Conservation (phyloP, 2,888 invertebrate species). For the Hyposoter dolosus region DNA sequence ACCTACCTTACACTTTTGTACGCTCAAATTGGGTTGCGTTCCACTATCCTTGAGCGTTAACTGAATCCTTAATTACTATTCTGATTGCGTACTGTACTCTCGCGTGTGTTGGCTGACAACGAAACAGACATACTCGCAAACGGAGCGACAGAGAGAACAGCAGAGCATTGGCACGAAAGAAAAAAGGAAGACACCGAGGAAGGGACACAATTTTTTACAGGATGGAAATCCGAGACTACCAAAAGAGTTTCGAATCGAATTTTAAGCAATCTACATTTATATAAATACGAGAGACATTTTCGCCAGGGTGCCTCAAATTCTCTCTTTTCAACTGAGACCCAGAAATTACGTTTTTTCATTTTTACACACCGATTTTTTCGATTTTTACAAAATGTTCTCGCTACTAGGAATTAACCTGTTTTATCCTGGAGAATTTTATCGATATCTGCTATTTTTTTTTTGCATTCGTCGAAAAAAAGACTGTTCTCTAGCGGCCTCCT, state of each 20-base stretch:
- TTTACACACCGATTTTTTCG: background rate
- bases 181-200: background rate
- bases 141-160: background rate
- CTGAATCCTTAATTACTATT: conserved; percentile 83
- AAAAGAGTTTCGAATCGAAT: conserved; percentile 44
- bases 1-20: conserved; percentile 78
- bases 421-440: background rate
- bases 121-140: conserved; percentile 2
- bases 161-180: background rate
- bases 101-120: conserved; percentile 32
- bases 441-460: background rate
- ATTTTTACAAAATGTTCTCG: background rate
- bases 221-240: conserved; percentile 13
- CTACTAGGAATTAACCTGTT: background rate
- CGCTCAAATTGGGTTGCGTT: conserved; percentile 81
- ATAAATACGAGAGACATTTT: background rate
- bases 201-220: conserved; percentile 13
- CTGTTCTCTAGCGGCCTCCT: background rate
- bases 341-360: background rate
- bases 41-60: conserved; percentile 79
- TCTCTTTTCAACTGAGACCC: background rate
- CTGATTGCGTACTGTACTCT: conserved; percentile 76
- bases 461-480: background rate
- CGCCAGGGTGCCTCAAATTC: background rate
- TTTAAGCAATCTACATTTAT: conserved; percentile 11